Percentiles rank a stretch among this genome's conserved stretches.
Evolutionary conservation across 2,888 invertebrate species (phyloP).

Genomic region (Nipponacmea schrenckii): DNA sequence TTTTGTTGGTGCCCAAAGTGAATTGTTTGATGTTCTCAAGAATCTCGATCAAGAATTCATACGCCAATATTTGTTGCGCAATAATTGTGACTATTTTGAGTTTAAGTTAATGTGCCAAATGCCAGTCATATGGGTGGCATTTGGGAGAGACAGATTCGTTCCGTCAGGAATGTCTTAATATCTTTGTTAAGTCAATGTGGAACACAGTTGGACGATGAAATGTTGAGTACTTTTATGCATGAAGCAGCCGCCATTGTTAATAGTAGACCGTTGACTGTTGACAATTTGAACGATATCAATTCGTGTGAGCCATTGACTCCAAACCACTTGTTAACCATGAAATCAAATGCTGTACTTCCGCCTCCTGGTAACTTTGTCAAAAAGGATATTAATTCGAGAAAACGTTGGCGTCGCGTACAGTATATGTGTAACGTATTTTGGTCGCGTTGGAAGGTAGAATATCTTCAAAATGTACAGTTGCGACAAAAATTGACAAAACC

Average conservation of each 20-base stretch:
- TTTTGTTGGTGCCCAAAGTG: slow-evolving; percentile 32
- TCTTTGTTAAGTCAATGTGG: slow-evolving; percentile 19
- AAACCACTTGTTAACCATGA: slow-evolving; percentile 24
- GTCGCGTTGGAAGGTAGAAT: slow-evolving; percentile 38
- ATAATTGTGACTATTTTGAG: too few species aligned
- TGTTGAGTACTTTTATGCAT: slow-evolving; percentile 27
- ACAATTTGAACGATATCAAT: too few species aligned
- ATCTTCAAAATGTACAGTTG: slow-evolving; percentile 27
- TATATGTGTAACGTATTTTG: slow-evolving; percentile 38
- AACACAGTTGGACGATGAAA: slow-evolving; percentile 24
- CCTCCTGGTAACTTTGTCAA: slow-evolving; percentile 33
- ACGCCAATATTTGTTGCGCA: too few species aligned
- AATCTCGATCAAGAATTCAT: too few species aligned
- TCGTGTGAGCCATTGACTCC: slow-evolving; percentile 30
- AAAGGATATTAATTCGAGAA: slow-evolving; percentile 30
- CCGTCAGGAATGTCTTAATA: slow-evolving; percentile 32
- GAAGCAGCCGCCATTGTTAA: slow-evolving; percentile 32
- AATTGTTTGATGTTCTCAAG: too few species aligned
- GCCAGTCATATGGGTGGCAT: slow-evolving; percentile 45
- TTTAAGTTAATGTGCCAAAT: slow-evolving; percentile 38
- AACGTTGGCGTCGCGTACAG: slow-evolving; percentile 36
- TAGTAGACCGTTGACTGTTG: slow-evolving; percentile 28
- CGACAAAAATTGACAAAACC: slow-evolving; percentile 31
- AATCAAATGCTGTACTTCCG: slow-evolving; percentile 18
- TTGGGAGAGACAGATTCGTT: slow-evolving; percentile 46